A percentile compares a stretch with the other conserved stretches of the same genome.
Conservation (phyloP, 1,140 invertebrate genomes). For the Danaus plexippus region DNA sequence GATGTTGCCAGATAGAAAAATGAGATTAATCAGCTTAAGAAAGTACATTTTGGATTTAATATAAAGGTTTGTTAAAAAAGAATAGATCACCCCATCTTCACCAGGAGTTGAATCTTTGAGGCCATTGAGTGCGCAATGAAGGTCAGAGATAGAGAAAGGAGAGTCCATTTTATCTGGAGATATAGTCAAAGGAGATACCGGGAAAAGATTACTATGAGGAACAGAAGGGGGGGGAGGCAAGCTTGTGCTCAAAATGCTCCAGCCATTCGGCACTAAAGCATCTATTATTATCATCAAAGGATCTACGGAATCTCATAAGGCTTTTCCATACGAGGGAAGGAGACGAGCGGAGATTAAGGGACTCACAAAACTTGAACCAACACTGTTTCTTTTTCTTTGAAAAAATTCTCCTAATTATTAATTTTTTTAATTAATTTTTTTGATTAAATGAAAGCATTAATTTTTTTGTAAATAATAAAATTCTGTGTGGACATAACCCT, state of each 20-base stretch:
- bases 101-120: slow-evolving; percentile 17
- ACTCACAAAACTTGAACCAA: slow-evolving; percentile 23
- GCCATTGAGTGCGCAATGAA: slow-evolving; percentile 6
- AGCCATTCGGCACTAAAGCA: slow-evolving; percentile 13
- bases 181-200: neutral
- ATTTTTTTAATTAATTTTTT: slow-evolving; percentile 17
- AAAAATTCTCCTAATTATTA: too few relatives aligned
- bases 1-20: neutral
- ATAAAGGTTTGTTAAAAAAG: slow-evolving; percentile 10
- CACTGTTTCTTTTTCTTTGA: slow-evolving; percentile 22
- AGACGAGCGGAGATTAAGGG: slow-evolving; percentile 16
- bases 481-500: slow-evolving; percentile 10
- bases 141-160: slow-evolving; percentile 9
- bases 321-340: slow-evolving; percentile 21
- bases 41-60: neutral
- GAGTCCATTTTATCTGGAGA: slow-evolving; percentile 6
- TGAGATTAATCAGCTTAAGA: slow-evolving; percentile 5
- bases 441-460: slow-evolving; percentile 10
- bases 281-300: slow-evolving; percentile 1
- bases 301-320: slow-evolving; percentile 19
- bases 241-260: slow-evolving; percentile 17
- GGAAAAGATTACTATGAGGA: slow-evolving; percentile 8
- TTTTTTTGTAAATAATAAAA: slow-evolving; percentile 9
- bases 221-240: slow-evolving; percentile 23
- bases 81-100: slow-evolving; percentile 18